Percentiles rank a stretch among this genome's conserved stretches.
Evolutionary conservation across 2,113 vertebrate genomes (phyloP).

Genomic region (Zosterops pallidus): DNA sequence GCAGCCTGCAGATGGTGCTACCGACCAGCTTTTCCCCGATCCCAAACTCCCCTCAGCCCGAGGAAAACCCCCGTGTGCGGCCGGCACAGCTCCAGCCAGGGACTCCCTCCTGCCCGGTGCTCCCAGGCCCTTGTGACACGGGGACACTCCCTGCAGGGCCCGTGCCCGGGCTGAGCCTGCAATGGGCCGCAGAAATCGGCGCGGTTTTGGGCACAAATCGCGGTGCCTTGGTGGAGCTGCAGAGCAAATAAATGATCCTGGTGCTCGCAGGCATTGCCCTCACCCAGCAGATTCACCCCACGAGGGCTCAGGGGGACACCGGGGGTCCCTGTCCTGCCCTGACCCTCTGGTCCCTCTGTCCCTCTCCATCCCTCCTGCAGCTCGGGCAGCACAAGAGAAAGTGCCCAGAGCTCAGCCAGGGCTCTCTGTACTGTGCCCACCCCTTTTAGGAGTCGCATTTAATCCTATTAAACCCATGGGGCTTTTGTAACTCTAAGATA

Average conservation of each 20-base stretch:
- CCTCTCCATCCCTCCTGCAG: neutral
- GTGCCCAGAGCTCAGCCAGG: neutral
- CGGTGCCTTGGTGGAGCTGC: neutral
- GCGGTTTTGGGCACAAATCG: fast-evolving
- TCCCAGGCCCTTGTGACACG: neutral
- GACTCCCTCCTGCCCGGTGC: fast-evolving
- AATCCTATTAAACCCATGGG: neutral
- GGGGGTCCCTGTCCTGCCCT: neutral
- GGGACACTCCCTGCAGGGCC: fast-evolving
- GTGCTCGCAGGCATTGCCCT: neutral
- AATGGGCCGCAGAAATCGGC: fast-evolving
- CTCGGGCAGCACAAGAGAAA: fast-evolving
- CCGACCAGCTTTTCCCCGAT: conserved; percentile 80
- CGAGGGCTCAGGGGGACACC: neutral
- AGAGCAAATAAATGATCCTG: fast-evolving
- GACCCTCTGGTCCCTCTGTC: fast-evolving
- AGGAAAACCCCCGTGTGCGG: neutral
- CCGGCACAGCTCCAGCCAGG: neutral
- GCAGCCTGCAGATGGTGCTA: conserved; percentile 95
- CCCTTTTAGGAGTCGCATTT: neutral
- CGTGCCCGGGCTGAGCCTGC: fast-evolving
- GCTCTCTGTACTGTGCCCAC: neutral
- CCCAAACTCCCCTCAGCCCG: neutral
- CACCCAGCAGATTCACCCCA: neutral
- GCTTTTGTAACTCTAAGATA: fast-evolving